A percentile compares a stretch with the other conserved stretches of the same genome.
Evolutionary conservation across 2,888 invertebrate genomes (phyloP).

Genomic region (Mechanitis messenoides): DNA sequence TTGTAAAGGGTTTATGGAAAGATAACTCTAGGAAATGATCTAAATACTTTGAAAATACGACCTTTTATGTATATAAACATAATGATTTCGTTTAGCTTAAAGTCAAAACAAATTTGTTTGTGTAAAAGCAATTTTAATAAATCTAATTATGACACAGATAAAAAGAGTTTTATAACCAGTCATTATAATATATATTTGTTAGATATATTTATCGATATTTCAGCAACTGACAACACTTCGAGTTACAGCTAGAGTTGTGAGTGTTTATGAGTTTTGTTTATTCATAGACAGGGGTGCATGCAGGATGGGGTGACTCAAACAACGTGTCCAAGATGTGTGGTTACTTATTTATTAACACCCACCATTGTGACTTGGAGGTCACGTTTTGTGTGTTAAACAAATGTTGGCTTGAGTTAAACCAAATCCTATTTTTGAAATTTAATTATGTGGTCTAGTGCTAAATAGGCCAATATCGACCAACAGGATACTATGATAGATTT

Average conservation of each 20-base stretch:
- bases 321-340: slow-evolving; percentile 16
- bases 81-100: too few relatives aligned
- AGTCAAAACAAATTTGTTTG: not conserved
- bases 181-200: not conserved
- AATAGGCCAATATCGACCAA: too few relatives aligned
- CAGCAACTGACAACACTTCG: slow-evolving; percentile 8
- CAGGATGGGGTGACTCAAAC: slow-evolving; percentile 19
- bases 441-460: too few relatives aligned
- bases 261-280: slow-evolving; percentile 58
- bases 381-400: not conserved
- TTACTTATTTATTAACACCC: slow-evolving; percentile 23
- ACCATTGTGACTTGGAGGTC: slow-evolving; percentile 1
- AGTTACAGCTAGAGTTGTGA: slow-evolving; percentile 30
- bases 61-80: too few relatives aligned
- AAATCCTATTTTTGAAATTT: too few relatives aligned
- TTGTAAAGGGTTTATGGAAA: too few relatives aligned
- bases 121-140: not conserved
- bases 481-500: too few relatives aligned
- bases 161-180: not conserved
- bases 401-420: not conserved
- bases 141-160: too few relatives aligned
- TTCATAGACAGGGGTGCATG: slow-evolving; percentile 41
- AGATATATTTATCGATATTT: slow-evolving; percentile 15
- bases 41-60: too few relatives aligned
- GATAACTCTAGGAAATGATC: too few relatives aligned